Conservation (phyloP, 2,113 vertebrate species). For the Vombatus ursinus region DNA sequence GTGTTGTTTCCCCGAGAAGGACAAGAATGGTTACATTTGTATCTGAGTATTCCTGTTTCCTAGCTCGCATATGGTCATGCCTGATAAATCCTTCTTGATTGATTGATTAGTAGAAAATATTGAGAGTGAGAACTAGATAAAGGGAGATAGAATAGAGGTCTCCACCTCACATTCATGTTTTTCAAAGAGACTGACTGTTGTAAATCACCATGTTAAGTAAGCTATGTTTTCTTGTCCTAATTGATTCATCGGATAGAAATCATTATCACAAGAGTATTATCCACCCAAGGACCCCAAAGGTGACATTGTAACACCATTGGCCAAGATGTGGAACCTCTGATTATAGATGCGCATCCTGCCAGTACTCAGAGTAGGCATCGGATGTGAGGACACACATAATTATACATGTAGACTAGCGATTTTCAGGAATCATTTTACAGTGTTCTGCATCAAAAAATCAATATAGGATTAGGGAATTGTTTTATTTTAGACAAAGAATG, state of each 20-base stretch:
- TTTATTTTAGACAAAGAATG: not conserved
- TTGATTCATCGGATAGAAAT: not conserved
- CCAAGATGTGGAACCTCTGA: not conserved
- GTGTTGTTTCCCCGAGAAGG: not conserved
- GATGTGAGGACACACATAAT: not conserved
- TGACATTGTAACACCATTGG: not conserved
- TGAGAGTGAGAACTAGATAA: not conserved
- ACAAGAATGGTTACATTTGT: not conserved
- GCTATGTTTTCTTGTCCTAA: not conserved
- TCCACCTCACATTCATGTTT: not conserved
- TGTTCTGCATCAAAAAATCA: not conserved
- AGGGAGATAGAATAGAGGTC: not conserved
- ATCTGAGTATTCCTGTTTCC: not conserved
- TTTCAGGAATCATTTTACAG: not conserved
- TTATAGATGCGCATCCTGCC: not conserved
- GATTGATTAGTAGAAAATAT: not conserved
- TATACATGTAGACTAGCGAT: not conserved
- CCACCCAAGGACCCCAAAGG: slow-evolving; percentile 2
- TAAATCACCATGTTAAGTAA: too few relatives aligned
- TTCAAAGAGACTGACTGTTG: too few relatives aligned
- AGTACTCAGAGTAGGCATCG: too few relatives aligned
- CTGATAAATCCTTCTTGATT: not conserved
- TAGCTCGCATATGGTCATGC: not conserved
- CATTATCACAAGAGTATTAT: not conserved
- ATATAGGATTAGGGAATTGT: not conserved